Percentiles rank a stretch among this genome's conserved stretches.
Evolutionary conservation across 1,140 invertebrate species (phyloP).

Genomic region (Reticulitermes speratus): DNA sequence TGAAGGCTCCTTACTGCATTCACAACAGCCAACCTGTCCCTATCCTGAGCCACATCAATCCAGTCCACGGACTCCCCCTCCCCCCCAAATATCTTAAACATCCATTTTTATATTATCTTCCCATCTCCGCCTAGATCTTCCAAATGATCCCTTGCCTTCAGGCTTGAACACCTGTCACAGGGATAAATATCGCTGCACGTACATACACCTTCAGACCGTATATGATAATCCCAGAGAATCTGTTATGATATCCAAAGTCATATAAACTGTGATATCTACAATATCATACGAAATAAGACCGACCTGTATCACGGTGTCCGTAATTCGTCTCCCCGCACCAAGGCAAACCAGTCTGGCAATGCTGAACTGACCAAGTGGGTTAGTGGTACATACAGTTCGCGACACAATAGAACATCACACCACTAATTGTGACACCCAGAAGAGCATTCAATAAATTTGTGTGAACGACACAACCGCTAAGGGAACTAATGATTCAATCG

Average conservation of each 20-base stretch:
- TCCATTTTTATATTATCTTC: too few species aligned
- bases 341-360: constrained; percentile 14
- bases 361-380: constrained; percentile 8
- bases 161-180: too few species aligned
- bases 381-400: not conserved
- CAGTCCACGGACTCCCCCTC: too few species aligned
- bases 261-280: not conserved
- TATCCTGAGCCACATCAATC: too few species aligned
- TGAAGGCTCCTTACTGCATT: too few species aligned
- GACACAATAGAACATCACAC: not conserved
- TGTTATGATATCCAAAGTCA: not conserved
- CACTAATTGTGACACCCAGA: not conserved
- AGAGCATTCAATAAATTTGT: not conserved
- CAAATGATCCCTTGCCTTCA: too few species aligned
- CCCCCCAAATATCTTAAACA: too few species aligned
- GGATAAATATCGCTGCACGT: too few species aligned
- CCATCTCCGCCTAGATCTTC: too few species aligned
- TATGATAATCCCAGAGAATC: too few species aligned
- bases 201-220: too few species aligned
- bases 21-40: too few species aligned
- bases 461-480: not conserved
- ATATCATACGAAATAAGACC: not conserved
- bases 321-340: not conserved
- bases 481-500: not conserved
- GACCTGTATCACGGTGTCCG: not conserved